phyloP scores from a whole-genome alignment of 2,888 invertebrate genomes.

The Melangyna quadrimaculata region DNA sequence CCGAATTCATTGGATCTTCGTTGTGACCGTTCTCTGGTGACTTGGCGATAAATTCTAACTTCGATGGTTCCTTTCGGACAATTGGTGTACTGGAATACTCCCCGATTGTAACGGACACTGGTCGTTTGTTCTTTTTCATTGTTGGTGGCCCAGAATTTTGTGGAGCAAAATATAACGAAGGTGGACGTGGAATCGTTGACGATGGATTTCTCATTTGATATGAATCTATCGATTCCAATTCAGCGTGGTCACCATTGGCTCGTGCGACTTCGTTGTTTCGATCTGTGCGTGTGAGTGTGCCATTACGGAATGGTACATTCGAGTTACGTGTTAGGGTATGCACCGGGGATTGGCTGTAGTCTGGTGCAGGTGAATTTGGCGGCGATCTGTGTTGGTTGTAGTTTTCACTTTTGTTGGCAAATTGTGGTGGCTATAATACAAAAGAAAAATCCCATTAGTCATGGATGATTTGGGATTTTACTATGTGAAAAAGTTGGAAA shows the following conservation, averaged over 20 bases:
- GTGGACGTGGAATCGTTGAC: constrained; percentile 85
- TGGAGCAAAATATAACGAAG: constrained; percentile 86
- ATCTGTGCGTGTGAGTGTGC: constrained; percentile 64
- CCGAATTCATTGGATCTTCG: constrained; percentile 81
- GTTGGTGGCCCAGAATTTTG: constrained; percentile 83
- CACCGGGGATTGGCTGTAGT: constrained; percentile 75
- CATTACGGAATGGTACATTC: constrained; percentile 62
- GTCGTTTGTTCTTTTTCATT: constrained; percentile 83
- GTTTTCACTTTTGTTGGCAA: constrained; percentile 76
- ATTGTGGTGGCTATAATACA: constrained; percentile 77
- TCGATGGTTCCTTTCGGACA: constrained; percentile 85
- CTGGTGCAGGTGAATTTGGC: constrained; percentile 76
- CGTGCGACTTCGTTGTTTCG: constrained; percentile 74
- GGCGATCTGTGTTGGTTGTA: constrained; percentile 71
- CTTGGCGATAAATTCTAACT: constrained; percentile 85
- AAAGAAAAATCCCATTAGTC: constrained; percentile 33
- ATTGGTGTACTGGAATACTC: constrained; percentile 84
- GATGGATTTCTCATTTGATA: constrained; percentile 86
- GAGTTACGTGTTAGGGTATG: constrained; percentile 65
- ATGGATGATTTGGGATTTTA: constrained; percentile 7
- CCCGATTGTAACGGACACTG: constrained; percentile 87
- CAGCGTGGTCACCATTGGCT: constrained; percentile 83
- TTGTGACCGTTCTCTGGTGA: constrained; percentile 71
- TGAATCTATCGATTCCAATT: constrained; percentile 89
- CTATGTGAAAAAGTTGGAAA: background rate